These are phyloP conservation scores for Actinia equina DNA, from an alignment of 64 coral and sea anemone species.

Conservation along the genomic window DNA sequence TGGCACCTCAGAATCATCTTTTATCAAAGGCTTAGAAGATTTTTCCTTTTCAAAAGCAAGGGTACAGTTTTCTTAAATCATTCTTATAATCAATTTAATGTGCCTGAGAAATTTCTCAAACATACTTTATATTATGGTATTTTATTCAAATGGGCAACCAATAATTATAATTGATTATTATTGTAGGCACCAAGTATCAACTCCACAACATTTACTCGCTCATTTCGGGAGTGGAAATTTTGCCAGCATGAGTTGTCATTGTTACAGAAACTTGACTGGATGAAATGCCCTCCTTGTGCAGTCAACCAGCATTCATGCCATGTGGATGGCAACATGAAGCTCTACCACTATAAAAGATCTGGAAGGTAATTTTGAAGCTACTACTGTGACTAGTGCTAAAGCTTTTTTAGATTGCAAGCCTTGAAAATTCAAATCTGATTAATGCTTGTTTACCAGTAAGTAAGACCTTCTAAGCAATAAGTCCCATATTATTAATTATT, in stretches of 20 bases:
- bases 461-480: background rate
- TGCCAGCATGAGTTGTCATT: conserved; percentile 19
- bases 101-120: background rate
- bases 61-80: conserved; percentile 2
- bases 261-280: conserved; percentile 18
- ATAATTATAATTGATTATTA: background rate
- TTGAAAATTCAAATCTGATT: background rate
- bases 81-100: background rate
- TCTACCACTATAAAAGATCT: conserved; percentile 32
- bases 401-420: background rate
- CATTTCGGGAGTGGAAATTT: conserved; percentile 67
- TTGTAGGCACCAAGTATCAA: conserved; percentile 40
- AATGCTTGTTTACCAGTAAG: background rate
- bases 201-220: conserved; percentile 5
- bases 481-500: no score
- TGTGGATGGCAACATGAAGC: conserved; percentile 69
- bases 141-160: background rate
- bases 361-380: conserved; percentile 11
- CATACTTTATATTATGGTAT: background rate
- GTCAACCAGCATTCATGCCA: conserved; percentile 42
- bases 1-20: conserved; percentile 55
- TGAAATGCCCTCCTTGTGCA: conserved; percentile 38
- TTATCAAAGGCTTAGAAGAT: conserved; percentile 49
- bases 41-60: conserved; percentile 55
- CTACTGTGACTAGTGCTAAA: background rate